phyloP scores from a whole-genome alignment of 2,797 vertebrate species.

The Peromyscus melanophrys region DNA sequence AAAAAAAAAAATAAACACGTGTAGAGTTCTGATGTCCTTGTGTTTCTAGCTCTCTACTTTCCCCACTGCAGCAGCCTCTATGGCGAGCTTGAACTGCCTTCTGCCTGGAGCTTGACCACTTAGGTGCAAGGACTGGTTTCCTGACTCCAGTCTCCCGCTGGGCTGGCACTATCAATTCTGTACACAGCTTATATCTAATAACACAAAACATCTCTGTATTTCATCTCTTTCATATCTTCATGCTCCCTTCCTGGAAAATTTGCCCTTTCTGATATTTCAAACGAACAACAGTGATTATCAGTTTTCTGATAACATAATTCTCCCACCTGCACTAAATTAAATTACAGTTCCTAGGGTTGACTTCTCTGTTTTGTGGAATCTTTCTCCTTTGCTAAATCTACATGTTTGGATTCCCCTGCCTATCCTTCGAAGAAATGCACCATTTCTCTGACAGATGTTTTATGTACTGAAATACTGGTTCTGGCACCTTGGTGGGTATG shows the following conservation, averaged over 20 bases:
- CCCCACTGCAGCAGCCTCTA: accelerated
- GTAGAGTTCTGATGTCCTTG: background rate
- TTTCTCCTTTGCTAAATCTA: background rate
- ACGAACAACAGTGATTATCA: accelerated
- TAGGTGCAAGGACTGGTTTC: accelerated
- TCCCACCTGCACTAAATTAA: background rate
- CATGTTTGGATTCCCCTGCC: background rate
- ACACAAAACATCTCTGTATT: background rate
- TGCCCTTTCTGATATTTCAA: background rate
- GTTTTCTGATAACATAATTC: background rate
- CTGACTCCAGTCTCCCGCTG: accelerated
- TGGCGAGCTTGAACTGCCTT: background rate
- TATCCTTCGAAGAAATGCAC: background rate
- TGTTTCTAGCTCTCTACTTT: background rate
- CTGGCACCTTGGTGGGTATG: background rate
- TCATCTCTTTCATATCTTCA: background rate
- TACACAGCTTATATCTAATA: background rate
- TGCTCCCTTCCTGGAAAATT: background rate
- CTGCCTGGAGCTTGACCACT: accelerated
- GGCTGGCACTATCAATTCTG: background rate
- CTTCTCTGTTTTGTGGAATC: background rate
- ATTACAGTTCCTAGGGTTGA: background rate
- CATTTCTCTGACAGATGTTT: background rate
- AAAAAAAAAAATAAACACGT: background rate
- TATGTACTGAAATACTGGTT: background rate